Base-by-base conservation (phyloP, 1,140 invertebrate species). In the Ephestia elutella region DNA sequence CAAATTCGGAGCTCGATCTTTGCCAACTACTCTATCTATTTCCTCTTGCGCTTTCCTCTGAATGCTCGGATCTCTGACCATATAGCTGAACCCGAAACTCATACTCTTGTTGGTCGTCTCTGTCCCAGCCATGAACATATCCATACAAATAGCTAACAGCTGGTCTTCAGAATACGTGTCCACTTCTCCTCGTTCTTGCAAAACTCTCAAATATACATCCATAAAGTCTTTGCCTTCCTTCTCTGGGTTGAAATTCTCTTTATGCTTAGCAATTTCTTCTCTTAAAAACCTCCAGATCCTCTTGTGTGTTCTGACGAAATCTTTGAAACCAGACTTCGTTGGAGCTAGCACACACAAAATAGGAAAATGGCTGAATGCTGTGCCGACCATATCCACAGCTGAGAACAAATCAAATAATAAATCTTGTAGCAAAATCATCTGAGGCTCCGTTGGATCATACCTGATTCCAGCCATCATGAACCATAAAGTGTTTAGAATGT, bases 401-500 rank as follows among this genome's bases (percentile, higher is more conserved):
- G 90, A 89, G 55, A 96, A 92, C 10, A 95, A 76, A 65, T 93
- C 92, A 10, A 91, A 92, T 7, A 96, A 83, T 13, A 95, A 90
- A 49, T 82, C 82, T 82, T 96, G 93, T 0, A 96, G 80, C 18
- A 92, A 79, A 35, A 90, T 90, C 56, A 96, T 85, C 69, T 94
- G 91, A 25, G 91, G 87, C 53, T 95, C 93, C 19, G 92, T 92
- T 0, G 90, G 84, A 56, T 90, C 89, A 56, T 93, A 94, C 50
- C 93, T 90, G 13, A 89, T 92, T 0, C 96, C 95, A 56, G 96
- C 95, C 85, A 97, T 92, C 93, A 97, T 95, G 55, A 90, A 92
- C 94, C 96, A 97, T 0, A 98, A 82, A 0, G 95, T 95, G 69
- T 98, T 98, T 10, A 97, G 80, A 28, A 96, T 93, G 59, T 94